A percentile compares a stretch with the other conserved stretches of the same genome.
Evolutionary conservation across 2,888 invertebrate genomes (phyloP).

Genomic region (Pyrocoelia pectoralis): DNA sequence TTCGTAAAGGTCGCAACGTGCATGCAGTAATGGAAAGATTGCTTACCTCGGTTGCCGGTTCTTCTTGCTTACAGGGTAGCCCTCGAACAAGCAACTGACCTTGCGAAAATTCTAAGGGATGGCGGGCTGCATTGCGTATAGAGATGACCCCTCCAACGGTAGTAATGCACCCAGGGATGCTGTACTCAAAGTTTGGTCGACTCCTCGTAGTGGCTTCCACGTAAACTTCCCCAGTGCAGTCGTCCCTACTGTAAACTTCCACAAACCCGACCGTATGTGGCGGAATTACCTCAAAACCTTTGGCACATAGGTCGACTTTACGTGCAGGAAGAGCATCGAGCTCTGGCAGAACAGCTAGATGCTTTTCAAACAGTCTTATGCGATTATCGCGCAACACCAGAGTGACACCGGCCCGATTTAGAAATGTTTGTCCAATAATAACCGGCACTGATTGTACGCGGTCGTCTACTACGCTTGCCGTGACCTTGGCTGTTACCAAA

Average conservation of each 20-base stretch:
- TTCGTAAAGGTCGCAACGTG: neutral
- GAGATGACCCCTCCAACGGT: neutral
- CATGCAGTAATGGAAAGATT: neutral
- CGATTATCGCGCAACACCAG: constrained; percentile 2
- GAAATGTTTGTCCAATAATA: neutral
- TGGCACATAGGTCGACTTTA: neutral
- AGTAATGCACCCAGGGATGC: neutral
- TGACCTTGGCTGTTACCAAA: neutral
- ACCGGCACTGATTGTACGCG: neutral
- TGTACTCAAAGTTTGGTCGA: neutral
- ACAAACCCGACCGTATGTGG: no score
- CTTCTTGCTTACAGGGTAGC: neutral
- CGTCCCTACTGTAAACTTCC: no score
- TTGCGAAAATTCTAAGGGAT: neutral
- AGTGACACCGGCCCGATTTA: neutral
- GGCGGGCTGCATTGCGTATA: neutral
- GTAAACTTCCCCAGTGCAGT: neutral
- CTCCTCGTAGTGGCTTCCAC: neutral
- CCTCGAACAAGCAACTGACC: neutral
- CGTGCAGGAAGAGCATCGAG: neutral
- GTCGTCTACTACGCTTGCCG: neutral
- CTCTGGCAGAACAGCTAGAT: neutral
- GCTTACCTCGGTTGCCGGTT: neutral
- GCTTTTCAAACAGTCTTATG: neutral
- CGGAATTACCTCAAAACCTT: no score